These are phyloP conservation scores for Carabus problematicus DNA, from an alignment of 2,888 invertebrate genomes.

Conservation along the genomic window DNA sequence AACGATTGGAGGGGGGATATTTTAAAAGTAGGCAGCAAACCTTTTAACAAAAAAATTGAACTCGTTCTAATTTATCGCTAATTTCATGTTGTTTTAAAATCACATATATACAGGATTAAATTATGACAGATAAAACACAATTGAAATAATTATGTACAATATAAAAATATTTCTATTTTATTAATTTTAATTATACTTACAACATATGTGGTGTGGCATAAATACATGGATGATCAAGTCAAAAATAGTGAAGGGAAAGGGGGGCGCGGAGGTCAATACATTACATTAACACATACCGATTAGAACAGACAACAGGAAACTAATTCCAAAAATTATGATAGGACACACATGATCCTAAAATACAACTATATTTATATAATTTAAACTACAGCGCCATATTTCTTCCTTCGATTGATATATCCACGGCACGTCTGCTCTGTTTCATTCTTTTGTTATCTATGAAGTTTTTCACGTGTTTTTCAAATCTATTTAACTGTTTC, in stretches of 20 bases:
- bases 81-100: too few relatives aligned
- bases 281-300: neutral
- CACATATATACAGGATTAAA: too few relatives aligned
- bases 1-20: too few relatives aligned
- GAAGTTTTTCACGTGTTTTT: conserved; percentile 91
- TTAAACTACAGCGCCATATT: conserved; percentile 86
- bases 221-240: neutral
- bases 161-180: conserved; percentile 29
- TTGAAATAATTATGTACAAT: conserved; percentile 22
- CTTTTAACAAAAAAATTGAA: too few relatives aligned
- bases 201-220: conserved; percentile 19
- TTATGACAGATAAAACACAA: too few relatives aligned
- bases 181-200: conserved; percentile 20
- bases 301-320: neutral
- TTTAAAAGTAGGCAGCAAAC: too few relatives aligned
- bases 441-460: conserved; percentile 83
- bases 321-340: conserved; percentile 8
- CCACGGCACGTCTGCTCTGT: conserved; percentile 84
- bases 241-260: neutral
- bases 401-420: conserved; percentile 95
- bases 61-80: too few relatives aligned
- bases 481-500: conserved; percentile 88
- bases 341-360: neutral
- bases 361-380: conserved; percentile 10
- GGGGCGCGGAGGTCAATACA: neutral